These are phyloP conservation scores for Paratrypauchen microcephalus DNA, from an alignment of 2,797 vertebrate genomes.

Conservation along the genomic window DNA sequence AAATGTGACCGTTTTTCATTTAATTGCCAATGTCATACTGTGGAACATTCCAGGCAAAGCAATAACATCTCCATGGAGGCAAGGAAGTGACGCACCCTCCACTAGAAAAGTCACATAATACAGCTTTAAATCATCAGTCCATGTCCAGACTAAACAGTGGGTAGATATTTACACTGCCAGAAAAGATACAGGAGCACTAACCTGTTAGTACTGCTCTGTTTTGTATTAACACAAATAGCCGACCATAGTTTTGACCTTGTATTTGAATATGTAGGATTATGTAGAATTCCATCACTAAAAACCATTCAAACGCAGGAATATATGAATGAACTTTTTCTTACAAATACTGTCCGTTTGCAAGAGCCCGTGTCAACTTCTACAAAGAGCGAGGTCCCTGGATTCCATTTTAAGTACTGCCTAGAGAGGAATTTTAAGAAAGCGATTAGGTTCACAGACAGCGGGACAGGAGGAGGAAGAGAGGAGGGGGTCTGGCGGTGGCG, in stretches of 20 bases:
- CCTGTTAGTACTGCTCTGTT: no score
- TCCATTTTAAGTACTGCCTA: constrained; percentile 22
- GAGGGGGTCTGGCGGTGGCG: background rate
- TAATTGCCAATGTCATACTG: no score
- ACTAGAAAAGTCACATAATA: background rate
- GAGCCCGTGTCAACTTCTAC: constrained; percentile 1
- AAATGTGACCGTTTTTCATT: no score
- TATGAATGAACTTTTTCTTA: background rate
- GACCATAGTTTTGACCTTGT: background rate
- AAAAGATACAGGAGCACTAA: no score
- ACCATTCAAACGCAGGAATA: background rate
- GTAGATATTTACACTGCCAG: no score
- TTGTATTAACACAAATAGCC: background rate
- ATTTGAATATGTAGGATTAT: background rate
- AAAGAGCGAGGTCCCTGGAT: constrained; percentile 18
- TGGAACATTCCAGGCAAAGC: no score
- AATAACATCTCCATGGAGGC: no score
- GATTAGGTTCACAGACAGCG: constrained; percentile 46
- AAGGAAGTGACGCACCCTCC: background rate
- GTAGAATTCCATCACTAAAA: background rate
- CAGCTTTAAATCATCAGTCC: background rate
- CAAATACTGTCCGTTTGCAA: background rate
- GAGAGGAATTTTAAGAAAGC: constrained; percentile 35
- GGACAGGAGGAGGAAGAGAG: constrained; percentile 16
- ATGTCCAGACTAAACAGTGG: no score